phyloP scores from a whole-genome alignment of 2,888 invertebrate genomes.

The Lymantria dispar region DNA sequence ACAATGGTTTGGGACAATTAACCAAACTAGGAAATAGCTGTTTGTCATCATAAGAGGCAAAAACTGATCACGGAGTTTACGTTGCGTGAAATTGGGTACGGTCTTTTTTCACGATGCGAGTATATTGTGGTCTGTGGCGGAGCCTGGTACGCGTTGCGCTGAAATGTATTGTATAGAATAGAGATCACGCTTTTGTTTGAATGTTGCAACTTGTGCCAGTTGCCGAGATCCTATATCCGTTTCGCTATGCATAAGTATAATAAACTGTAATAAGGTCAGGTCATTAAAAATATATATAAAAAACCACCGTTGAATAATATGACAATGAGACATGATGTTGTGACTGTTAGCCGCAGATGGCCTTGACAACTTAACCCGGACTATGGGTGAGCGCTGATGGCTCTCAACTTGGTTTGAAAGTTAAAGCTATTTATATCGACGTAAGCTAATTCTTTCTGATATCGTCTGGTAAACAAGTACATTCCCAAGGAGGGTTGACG shows the following conservation, averaged over 20 bases:
- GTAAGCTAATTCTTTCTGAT: too few relatives aligned
- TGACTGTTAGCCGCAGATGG: too few relatives aligned
- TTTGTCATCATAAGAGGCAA: slow-evolving; percentile 72
- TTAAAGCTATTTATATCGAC: too few relatives aligned
- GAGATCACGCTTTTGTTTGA: slow-evolving; percentile 14
- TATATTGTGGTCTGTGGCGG: slow-evolving; percentile 29
- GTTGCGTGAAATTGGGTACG: slow-evolving; percentile 76
- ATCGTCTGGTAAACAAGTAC: too few relatives aligned
- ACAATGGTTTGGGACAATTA: slow-evolving; percentile 63
- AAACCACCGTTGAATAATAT: too few relatives aligned
- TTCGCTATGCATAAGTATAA: not conserved
- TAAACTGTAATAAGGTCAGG: too few relatives aligned
- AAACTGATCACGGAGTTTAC: slow-evolving; percentile 70
- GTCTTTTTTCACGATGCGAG: slow-evolving; percentile 47
- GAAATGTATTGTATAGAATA: slow-evolving; percentile 15
- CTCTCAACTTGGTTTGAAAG: too few relatives aligned
- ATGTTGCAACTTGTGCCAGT: slow-evolving; percentile 24
- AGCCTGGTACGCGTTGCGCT: slow-evolving; percentile 6
- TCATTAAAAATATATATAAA: too few relatives aligned
- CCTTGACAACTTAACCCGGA: too few relatives aligned
- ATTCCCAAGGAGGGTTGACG: too few relatives aligned
- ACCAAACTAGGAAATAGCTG: slow-evolving; percentile 63
- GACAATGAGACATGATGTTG: too few relatives aligned
- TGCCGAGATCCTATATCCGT: slow-evolving; percentile 4
- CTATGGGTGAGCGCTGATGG: too few relatives aligned